phyloP scores from a whole-genome alignment of 2,113 vertebrate genomes.

The Cyanoliseus patagonus region DNA sequence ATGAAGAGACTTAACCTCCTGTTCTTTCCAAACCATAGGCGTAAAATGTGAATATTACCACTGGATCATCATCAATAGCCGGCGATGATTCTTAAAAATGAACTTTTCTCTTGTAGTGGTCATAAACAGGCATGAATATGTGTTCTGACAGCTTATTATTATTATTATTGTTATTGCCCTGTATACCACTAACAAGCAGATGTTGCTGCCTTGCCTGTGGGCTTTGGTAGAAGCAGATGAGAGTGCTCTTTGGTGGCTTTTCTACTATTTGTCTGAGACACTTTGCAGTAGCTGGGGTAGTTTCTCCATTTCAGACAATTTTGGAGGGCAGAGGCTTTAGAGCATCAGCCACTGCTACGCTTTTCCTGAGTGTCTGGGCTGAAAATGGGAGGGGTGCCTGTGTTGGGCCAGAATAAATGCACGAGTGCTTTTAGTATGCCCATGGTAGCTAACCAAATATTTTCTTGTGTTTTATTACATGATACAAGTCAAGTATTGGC shows the following conservation, averaged over 20 bases:
- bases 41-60: not conserved
- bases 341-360: not conserved
- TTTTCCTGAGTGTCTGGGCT: not conserved
- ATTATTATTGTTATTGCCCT: not conserved
- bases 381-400: not conserved
- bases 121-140: not conserved
- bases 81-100: not conserved
- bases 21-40: not conserved
- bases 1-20: not conserved
- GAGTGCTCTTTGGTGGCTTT: not conserved
- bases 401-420: not conserved
- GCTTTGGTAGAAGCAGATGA: not conserved
- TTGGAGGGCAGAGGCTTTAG: not conserved
- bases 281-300: not conserved
- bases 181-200: not conserved
- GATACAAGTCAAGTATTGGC: not conserved
- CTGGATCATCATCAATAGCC: not conserved
- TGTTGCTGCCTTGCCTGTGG: not conserved
- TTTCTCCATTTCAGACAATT: not conserved
- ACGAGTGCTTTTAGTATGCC: not conserved
- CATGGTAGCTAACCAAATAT: not conserved
- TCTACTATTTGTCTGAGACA: not conserved
- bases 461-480: not conserved
- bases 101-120: not conserved
- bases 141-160: not conserved